Base-by-base conservation (phyloP, 2,113 vertebrate species). In the Leiothrix lutea region DNA sequence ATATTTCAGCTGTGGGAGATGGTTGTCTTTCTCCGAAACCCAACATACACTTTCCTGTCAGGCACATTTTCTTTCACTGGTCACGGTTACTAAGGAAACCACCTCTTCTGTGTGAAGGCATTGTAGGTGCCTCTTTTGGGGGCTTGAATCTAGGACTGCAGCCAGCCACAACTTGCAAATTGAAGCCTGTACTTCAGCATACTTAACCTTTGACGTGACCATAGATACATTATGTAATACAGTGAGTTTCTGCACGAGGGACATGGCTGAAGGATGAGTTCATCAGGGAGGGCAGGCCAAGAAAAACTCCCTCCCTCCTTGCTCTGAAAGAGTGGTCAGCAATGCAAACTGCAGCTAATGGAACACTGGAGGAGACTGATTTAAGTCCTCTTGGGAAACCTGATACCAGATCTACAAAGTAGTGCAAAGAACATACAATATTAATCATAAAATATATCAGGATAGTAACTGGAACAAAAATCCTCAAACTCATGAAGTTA, bases 31-130 rank as follows among this genome's bases (percentile, higher is more conserved):
- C 74, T 90, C 72, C 24, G 42, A 71, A 95, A 33, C n/a, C 28
- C 29, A 91, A 58, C 79, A 60, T 44, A n/a, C 5, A 0, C 50
- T 78, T 94, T 96, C 94, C 92, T 96, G 95, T 85, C 72, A 51
- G 80, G 78, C 73, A 96, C 44, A n/a, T 87, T 97, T 97, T 94
- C 81, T 92, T 96, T 72, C 74, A 66, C 57, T 94, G 90, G 80
- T 61, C 92, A 45, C 83, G 54, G 97, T 98, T 98, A 96, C 96
- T 92, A 95, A 54, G 96, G 97, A 94, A 98, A 98, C 96, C 65
- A 97, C 47, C 31, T 94, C 84, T 84, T 96, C 90, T 95, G 38
- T 62, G 47, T 58, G 80, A 91, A 90, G 78, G 62, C 74, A 94
- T 91, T 4, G 0, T 73, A 94, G 75, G 57, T 95, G 45, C 45